Percentiles rank a stretch among this genome's conserved stretches.
These are phyloP conservation scores for Diachasmimorpha longicaudata DNA, from an alignment of 1,140 invertebrate genomes.

Conservation along the genomic window DNA sequence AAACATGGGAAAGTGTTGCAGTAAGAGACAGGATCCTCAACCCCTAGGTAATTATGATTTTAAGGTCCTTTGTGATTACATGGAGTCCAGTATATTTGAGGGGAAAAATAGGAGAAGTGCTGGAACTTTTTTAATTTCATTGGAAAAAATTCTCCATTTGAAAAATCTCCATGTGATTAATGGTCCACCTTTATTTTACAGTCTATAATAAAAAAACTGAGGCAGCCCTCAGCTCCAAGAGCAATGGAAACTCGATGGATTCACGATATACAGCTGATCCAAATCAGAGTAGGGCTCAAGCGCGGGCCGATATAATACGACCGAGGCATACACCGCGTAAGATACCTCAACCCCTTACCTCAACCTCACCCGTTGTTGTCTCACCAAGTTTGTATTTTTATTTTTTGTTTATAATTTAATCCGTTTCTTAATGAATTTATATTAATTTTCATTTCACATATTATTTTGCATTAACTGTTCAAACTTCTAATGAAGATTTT, in stretches of 20 bases:
- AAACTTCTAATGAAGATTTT: too few species aligned
- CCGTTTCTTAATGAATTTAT: neutral
- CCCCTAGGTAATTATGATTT: conserved; percentile 53
- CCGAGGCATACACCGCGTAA: conserved; percentile 73
- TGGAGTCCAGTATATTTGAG: too few species aligned
- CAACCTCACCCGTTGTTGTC: conserved; percentile 56
- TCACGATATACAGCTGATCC: conserved; percentile 77
- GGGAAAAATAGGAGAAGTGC: too few species aligned
- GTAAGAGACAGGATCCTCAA: conserved; percentile 75
- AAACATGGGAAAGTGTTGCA: conserved; percentile 75
- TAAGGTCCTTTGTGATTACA: neutral
- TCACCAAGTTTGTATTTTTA: conserved; percentile 60
- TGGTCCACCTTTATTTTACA: too few species aligned
- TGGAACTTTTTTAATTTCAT: too few species aligned
- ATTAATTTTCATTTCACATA: neutral
- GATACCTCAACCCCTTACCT: conserved; percentile 57
- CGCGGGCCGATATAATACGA: conserved; percentile 74
- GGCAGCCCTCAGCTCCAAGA: conserved; percentile 67
- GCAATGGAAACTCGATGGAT: conserved; percentile 73
- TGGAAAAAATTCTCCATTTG: neutral
- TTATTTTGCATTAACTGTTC: conserved; percentile 4
- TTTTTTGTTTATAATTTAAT: neutral
- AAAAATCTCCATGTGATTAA: neutral
- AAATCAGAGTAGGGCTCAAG: conserved; percentile 72
- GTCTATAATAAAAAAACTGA: conserved; percentile 72